Evolutionary conservation across 2,113 vertebrate species (phyloP), one percentile per base, ranked within the genome.

Genomic region (Xiphophorus couchianus): DNA sequence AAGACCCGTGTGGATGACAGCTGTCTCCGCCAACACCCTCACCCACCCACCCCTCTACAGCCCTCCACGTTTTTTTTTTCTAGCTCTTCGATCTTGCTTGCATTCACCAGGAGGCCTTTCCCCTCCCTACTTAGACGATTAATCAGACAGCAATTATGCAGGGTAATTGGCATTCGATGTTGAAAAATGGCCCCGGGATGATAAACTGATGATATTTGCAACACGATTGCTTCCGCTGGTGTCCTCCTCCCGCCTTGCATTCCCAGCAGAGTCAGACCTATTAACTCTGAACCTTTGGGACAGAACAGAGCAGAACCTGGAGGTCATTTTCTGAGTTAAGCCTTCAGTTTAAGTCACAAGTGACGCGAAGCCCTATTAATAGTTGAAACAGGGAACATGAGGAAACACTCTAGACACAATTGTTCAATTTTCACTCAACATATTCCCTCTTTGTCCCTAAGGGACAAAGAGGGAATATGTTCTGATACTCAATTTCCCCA

Each of bases 81-180:
- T 27, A 19, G 33, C 25, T 35, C 9, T 78, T 66, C 58, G 27
- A 67, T 84, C 75, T 73, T 76, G 35, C 54, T 58, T 69, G 37
- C 33, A 12, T 76, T 82, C 77, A 81, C 81, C 81, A 44, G 33
- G 74, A 79, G 87, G 61, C 77, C 80, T 77, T 69, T 58, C 79
- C 82, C 82, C 44, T 58, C 79, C 82, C 82, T 5, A 70, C 86
- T 88, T 63, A 86, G 86, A 71, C 79, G 86, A 92, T 89, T 91
- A 84, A 91, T 91, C 69, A 83, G 80, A 86, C 83, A 65, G 86
- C 84, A 83, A 88, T 80, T 91, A 74, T 84, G 80, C 76, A 66
- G 14, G 66, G 78, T 91, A 90, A 93, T 90, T 92, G 84, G 81
- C 80, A 83, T 90, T 83, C 82, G 69, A 54, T 78, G 77, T 84